These are phyloP conservation scores for Coranthus polyacanthus DNA, from an alignment of 2,797 vertebrate genomes.

Conservation along the genomic window DNA sequence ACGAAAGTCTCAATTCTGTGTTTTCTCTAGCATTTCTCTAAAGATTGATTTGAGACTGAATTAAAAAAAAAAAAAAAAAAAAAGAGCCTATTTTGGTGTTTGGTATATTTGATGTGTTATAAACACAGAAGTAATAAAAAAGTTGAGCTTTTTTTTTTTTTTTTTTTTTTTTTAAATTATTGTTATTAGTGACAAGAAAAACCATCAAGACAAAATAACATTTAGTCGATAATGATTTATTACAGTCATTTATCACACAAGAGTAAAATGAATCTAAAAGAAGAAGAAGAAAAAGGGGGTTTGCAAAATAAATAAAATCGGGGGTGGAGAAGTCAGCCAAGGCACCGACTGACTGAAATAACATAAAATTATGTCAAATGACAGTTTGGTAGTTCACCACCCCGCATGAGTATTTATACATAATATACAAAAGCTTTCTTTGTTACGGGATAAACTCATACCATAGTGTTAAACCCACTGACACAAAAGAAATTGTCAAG, in stretches of 20 bases:
- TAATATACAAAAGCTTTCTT: conserved; percentile 49
- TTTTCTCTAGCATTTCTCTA: too few species aligned
- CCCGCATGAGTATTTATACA: conserved; percentile 49
- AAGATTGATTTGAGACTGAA: too few species aligned
- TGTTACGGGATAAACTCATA: conserved; percentile 29
- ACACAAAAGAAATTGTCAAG: conserved; percentile 29
- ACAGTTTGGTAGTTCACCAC: conserved; percentile 13
- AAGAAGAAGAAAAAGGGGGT: conserved; percentile 19
- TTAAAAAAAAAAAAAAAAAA: too few species aligned
- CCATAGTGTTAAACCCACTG: conserved; percentile 38
- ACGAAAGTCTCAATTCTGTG: too few species aligned
- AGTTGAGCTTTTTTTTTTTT: too few species aligned
- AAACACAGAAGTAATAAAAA: too few species aligned
- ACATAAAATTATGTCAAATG: conserved; percentile 61
- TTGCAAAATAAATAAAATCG: conserved; percentile 77
- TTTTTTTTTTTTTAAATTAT: too few species aligned
- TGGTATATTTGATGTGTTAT: too few species aligned
- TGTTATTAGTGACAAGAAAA: background rate
- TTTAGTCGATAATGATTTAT: conserved; percentile 77
- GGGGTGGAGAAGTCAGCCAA: conserved; percentile 27
- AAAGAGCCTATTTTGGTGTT: too few species aligned
- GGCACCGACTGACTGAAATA: conserved; percentile 27
- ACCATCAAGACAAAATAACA: conserved; percentile 13
- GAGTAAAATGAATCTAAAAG: conserved; percentile 70
- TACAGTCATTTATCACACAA: conserved; percentile 60